A percentile compares a stretch with the other conserved stretches of the same genome.
Evolutionary conservation across 1,140 invertebrate genomes (phyloP).

Genomic region (Physella acuta): DNA sequence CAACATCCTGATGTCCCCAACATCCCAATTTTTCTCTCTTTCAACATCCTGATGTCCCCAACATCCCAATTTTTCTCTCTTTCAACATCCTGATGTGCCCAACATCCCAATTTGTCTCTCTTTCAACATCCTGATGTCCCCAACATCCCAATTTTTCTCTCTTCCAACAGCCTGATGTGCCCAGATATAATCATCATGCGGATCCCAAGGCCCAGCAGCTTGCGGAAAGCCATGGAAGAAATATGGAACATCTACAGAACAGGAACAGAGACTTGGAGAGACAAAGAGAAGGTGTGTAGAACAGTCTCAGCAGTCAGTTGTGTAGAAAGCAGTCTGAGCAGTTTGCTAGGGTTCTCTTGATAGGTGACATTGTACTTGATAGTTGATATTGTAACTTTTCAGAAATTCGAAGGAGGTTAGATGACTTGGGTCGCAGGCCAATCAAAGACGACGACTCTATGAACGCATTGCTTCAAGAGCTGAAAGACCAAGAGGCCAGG

Average conservation of each 20-base stretch:
- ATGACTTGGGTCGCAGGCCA: conserved; percentile 35
- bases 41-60: too few relatives aligned
- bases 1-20: too few relatives aligned
- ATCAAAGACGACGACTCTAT: conserved; percentile 34
- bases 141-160: conserved; percentile 21
- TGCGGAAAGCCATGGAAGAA: conserved; percentile 49
- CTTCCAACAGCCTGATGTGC: conserved; percentile 17
- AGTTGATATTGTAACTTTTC: conserved; percentile 16
- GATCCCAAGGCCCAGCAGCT: conserved; percentile 46
- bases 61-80: too few relatives aligned
- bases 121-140: too few relatives aligned
- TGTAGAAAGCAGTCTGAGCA: too few relatives aligned
- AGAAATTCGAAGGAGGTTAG: conserved; percentile 44
- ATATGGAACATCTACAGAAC: conserved; percentile 49
- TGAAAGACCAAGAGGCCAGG: conserved; percentile 45
- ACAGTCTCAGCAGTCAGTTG: too few relatives aligned
- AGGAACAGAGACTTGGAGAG: conserved; percentile 51
- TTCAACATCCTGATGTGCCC: too few relatives aligned
- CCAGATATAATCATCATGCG: conserved; percentile 41
- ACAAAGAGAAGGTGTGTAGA: conserved; percentile 51
- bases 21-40: too few relatives aligned
- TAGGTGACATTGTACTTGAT: background rate
- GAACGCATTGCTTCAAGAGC: conserved; percentile 39
- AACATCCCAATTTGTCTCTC: too few relatives aligned
- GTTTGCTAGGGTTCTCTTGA: too few relatives aligned